Conservation (phyloP, 2,113 vertebrate species). For the Motacilla alba region DNA sequence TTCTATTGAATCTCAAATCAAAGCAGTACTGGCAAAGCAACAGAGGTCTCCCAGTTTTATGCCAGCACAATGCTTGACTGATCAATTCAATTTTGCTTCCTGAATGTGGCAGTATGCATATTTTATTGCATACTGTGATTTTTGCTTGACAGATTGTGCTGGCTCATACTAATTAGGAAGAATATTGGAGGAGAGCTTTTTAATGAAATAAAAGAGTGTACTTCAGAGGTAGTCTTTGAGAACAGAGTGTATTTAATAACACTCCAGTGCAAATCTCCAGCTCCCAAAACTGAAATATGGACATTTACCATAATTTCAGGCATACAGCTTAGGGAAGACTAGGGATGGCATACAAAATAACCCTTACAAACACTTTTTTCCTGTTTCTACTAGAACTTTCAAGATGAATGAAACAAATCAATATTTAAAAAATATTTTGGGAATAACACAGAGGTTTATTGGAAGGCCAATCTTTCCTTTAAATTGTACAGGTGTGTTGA, state of each 20-base stretch:
- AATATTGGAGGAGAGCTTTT: not conserved
- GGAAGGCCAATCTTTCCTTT: not conserved
- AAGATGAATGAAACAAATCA: not conserved
- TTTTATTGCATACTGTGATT: conserved; percentile 15
- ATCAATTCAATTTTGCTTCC: conserved; percentile 41
- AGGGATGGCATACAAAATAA: not conserved
- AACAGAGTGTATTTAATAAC: not conserved
- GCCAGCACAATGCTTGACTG: conserved; percentile 19
- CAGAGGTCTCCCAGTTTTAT: not conserved
- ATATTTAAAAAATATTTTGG: not conserved
- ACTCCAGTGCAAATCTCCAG: not conserved
- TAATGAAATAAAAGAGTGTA: not conserved
- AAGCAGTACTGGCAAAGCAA: conserved; percentile 19
- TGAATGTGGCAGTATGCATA: not conserved
- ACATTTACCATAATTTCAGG: not conserved
- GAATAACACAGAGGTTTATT: not conserved
- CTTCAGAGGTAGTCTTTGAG: not conserved
- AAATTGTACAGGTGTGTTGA: not conserved
- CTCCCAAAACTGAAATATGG: not conserved
- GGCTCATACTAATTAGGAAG: not conserved
- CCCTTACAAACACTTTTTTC: not conserved
- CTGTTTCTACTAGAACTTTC: not conserved
- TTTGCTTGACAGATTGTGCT: conserved; percentile 7
- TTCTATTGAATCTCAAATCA: conserved; percentile 25
- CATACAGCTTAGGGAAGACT: not conserved